Evolutionary conservation across 2,113 vertebrate genomes (phyloP).

Genomic region (Phaethon lepturus): DNA sequence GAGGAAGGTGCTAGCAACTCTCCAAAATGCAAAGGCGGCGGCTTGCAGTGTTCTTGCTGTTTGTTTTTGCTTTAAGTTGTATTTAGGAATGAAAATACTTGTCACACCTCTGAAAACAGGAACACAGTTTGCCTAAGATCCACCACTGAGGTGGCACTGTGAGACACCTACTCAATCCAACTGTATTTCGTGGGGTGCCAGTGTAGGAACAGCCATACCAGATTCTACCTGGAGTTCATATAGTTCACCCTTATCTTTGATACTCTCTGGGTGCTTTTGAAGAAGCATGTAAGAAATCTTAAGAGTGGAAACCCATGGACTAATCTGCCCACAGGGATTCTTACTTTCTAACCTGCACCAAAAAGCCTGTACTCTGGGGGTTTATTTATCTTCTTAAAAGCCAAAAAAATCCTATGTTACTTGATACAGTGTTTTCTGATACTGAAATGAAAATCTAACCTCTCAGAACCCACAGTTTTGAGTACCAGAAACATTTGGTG

Average conservation of each 20-base stretch:
- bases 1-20: not conserved
- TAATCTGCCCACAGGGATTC: not conserved
- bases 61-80: constrained; percentile 5
- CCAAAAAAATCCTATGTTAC: not conserved
- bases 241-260: not conserved
- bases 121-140: not conserved
- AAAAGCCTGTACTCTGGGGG: not conserved
- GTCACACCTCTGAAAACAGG: constrained; percentile 9
- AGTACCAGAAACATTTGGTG: not conserved
- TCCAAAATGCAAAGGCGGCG: not conserved
- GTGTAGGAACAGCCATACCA: not conserved
- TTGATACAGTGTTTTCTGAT: not conserved
- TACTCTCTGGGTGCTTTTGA: not conserved
- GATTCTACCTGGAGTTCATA: not conserved
- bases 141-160: not conserved
- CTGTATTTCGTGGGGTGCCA: not conserved
- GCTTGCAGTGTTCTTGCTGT: not conserved
- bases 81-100: not conserved
- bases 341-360: not conserved
- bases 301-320: not conserved
- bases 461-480: not conserved
- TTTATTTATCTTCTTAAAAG: not conserved
- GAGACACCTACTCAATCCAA: not conserved
- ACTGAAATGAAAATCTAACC: not conserved
- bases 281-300: not conserved